Conservation (phyloP, 2,888 invertebrate species). For the Nipponacmea schrenckii region DNA sequence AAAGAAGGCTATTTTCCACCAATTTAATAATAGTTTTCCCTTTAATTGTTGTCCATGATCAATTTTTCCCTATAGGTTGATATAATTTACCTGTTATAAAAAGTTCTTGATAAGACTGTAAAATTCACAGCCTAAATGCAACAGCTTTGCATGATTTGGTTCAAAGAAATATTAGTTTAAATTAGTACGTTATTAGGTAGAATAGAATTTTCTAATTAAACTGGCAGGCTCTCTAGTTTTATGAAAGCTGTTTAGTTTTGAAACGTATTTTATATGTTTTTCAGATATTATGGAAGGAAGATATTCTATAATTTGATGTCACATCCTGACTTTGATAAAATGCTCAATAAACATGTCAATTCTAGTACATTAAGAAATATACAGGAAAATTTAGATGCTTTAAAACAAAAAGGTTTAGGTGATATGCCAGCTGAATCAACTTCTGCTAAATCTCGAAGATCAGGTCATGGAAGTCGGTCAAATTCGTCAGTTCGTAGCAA, state of each 20-base stretch:
- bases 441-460: constrained; percentile 57
- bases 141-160: too few relatives aligned
- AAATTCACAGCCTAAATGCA: too few relatives aligned
- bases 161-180: too few relatives aligned
- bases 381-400: constrained; percentile 79
- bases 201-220: too few relatives aligned
- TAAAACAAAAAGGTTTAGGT: constrained; percentile 72
- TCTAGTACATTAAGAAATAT: constrained; percentile 83
- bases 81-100: too few relatives aligned
- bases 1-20: neutral
- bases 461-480: constrained; percentile 58
- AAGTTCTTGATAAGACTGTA: too few relatives aligned
- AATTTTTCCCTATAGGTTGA: neutral
- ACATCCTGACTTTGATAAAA: constrained; percentile 80
- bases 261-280: too few relatives aligned
- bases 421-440: constrained; percentile 57
- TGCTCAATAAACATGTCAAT: constrained; percentile 83
- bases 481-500: constrained; percentile 51
- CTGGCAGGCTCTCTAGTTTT: too few relatives aligned
- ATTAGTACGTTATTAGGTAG: too few relatives aligned
- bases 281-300: constrained; percentile 65
- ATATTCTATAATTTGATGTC: constrained; percentile 80
- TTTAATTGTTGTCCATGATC: neutral
- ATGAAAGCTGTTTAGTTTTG: too few relatives aligned
- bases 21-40: too few relatives aligned